Conservation (phyloP, 1,140 invertebrate genomes). For the Drosophila sp. region DNA sequence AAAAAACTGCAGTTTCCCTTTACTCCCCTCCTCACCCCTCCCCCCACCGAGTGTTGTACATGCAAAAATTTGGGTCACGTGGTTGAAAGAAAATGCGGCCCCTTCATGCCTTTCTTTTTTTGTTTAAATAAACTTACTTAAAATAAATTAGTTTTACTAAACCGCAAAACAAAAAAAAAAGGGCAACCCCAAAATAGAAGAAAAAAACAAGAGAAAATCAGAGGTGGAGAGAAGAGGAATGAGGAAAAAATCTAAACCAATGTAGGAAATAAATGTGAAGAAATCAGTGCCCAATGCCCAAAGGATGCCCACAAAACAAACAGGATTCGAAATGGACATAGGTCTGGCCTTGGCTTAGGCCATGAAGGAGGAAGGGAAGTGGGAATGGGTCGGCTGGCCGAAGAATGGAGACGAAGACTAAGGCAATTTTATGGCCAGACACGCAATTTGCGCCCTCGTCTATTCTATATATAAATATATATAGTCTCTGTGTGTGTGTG, state of each 20-base stretch:
- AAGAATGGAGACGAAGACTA: slow-evolving; percentile 19
- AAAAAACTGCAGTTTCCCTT: slow-evolving; percentile 41
- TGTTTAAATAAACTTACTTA: slow-evolving; percentile 62
- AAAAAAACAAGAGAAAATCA: not conserved
- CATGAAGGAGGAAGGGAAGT: not conserved
- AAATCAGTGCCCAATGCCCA: slow-evolving; percentile 76
- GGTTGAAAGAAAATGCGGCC: slow-evolving; percentile 45
- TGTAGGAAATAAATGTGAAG: slow-evolving; percentile 72
- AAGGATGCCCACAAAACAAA: slow-evolving; percentile 63
- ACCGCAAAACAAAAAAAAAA: slow-evolving; percentile 45
- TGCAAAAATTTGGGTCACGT: slow-evolving; percentile 72
- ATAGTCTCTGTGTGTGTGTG: not conserved
- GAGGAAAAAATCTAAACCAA: slow-evolving; percentile 52
- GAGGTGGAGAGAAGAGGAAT: not conserved
- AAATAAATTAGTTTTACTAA: slow-evolving; percentile 77
- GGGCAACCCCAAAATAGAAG: slow-evolving; percentile 12
- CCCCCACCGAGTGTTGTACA: slow-evolving; percentile 21
- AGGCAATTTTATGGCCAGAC: slow-evolving; percentile 75
- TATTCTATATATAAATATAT: slow-evolving; percentile 20
- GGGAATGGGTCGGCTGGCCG: not conserved
- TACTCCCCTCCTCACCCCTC: not conserved
- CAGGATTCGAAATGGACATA: slow-evolving; percentile 55
- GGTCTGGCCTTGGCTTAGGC: slow-evolving; percentile 55
- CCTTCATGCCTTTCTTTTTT: slow-evolving; percentile 23
- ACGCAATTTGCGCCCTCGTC: slow-evolving; percentile 67